phyloP scores from a whole-genome alignment of 2,888 invertebrate genomes.

The Podotricha telesiphe region DNA sequence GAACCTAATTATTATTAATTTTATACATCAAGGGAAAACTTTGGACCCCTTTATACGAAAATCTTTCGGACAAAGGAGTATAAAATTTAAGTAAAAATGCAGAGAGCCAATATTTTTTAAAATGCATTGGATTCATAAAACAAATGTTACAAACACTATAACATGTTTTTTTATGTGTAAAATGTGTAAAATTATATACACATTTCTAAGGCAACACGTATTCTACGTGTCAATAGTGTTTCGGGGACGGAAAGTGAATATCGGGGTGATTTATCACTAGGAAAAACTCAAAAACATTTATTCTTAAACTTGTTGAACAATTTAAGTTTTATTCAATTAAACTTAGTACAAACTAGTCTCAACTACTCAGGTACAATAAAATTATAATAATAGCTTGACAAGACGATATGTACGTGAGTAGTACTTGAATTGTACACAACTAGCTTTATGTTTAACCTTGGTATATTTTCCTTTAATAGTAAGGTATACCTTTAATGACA shows the following conservation, averaged over 20 bases:
- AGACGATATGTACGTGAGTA: background rate
- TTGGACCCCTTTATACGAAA: too few species aligned
- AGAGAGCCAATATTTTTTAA: too few species aligned
- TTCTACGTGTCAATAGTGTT: background rate
- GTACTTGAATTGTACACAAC: constrained; percentile 19
- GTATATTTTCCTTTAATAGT: constrained; percentile 29
- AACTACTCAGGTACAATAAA: background rate
- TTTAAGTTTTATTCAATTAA: background rate
- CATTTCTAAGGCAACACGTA: too few species aligned
- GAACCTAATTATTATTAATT: background rate
- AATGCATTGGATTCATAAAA: too few species aligned
- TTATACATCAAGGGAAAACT: background rate
- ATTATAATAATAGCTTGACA: constrained; percentile 5
- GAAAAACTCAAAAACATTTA: too few species aligned
- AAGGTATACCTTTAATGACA: constrained; percentile 35
- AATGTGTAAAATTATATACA: too few species aligned
- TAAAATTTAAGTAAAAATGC: too few species aligned
- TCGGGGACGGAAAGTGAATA: background rate
- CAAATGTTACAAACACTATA: too few species aligned
- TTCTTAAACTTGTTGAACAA: background rate
- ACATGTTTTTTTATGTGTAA: too few species aligned
- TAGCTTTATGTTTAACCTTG: constrained; percentile 23
- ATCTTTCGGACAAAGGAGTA: too few species aligned
- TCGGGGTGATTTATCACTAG: background rate
- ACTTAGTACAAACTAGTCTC: background rate